phyloP scores from a whole-genome alignment of 2,888 invertebrate species.

The Himalopsyche kuldschensis region DNA sequence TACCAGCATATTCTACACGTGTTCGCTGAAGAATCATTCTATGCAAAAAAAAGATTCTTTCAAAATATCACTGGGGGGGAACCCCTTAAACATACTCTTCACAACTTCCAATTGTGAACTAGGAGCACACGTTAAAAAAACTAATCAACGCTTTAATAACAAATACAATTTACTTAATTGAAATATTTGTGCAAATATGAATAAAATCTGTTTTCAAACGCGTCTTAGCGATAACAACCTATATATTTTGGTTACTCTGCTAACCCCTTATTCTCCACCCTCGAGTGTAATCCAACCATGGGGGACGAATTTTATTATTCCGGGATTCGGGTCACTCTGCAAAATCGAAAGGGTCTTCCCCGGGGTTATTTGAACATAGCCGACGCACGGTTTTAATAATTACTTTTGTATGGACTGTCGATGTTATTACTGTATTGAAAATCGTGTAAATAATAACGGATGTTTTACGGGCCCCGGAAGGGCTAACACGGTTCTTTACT shows the following conservation, averaged over 20 bases:
- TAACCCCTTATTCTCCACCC: neutral
- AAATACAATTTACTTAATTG: too few relatives aligned
- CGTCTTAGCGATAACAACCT: too few relatives aligned
- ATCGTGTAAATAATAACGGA: neutral
- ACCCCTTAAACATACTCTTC: too few relatives aligned
- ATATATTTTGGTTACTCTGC: neutral
- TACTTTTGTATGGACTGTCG: neutral
- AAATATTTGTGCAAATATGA: too few relatives aligned
- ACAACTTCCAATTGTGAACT: too few relatives aligned
- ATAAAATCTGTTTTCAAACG: too few relatives aligned
- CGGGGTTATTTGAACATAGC: neutral
- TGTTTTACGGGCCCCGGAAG: neutral
- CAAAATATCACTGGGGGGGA: too few relatives aligned
- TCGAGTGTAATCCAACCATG: neutral
- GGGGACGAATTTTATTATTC: slow-evolving; percentile 5
- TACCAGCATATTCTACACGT: too few relatives aligned
- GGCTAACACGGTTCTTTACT: neutral
- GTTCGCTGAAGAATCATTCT: too few relatives aligned
- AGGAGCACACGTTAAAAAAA: too few relatives aligned
- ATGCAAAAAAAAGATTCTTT: too few relatives aligned
- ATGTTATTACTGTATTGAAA: neutral
- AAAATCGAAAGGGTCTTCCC: neutral
- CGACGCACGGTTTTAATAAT: neutral
- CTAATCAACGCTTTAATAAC: too few relatives aligned
- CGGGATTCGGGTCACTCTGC: neutral